Evolutionary conservation across 2,888 invertebrate genomes (phyloP).

Genomic region (Drosophila picticornis): DNA sequence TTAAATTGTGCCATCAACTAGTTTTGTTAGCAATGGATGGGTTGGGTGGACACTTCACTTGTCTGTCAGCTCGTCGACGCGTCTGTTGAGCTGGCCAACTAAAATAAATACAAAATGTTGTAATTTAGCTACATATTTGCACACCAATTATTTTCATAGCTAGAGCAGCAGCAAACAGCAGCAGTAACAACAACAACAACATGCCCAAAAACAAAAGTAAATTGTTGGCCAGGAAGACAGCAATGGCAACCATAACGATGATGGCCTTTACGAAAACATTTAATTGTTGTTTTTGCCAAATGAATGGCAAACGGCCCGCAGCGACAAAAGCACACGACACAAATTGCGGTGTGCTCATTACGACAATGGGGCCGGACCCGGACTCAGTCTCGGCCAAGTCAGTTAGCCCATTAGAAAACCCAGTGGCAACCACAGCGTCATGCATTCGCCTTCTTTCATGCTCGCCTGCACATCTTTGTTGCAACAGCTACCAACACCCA

Average conservation of each 20-base stretch:
- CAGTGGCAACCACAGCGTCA: slow-evolving; percentile 40
- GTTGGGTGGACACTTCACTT: slow-evolving; percentile 9
- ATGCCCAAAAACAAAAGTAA: slow-evolving; percentile 70
- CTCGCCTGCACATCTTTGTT: slow-evolving; percentile 66
- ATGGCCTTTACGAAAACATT: slow-evolving; percentile 80
- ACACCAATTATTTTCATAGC: slow-evolving; percentile 73
- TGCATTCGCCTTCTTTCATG: slow-evolving; percentile 72
- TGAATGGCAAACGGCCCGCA: slow-evolving; percentile 77
- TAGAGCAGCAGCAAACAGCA: slow-evolving; percentile 28
- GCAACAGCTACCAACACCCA: slow-evolving; percentile 26
- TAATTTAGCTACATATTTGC: slow-evolving; percentile 75
- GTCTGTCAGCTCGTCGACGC: slow-evolving; percentile 25
- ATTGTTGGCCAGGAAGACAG: slow-evolving; percentile 62
- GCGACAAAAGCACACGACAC: slow-evolving; percentile 67
- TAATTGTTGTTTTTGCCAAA: slow-evolving; percentile 79
- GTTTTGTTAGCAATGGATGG: slow-evolving; percentile 37
- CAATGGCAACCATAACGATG: slow-evolving; percentile 59
- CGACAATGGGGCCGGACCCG: slow-evolving; percentile 55
- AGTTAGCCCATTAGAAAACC: slow-evolving; percentile 53
- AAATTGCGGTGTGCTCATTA: slow-evolving; percentile 81
- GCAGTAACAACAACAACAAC: slow-evolving; percentile 21
- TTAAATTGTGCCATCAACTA: slow-evolving; percentile 24
- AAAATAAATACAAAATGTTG: slow-evolving; percentile 74
- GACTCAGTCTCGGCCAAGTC: slow-evolving; percentile 20
- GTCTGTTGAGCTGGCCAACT: slow-evolving; percentile 53